Conservation (phyloP, 2,888 invertebrate genomes). For the Flexamia atlantica region DNA sequence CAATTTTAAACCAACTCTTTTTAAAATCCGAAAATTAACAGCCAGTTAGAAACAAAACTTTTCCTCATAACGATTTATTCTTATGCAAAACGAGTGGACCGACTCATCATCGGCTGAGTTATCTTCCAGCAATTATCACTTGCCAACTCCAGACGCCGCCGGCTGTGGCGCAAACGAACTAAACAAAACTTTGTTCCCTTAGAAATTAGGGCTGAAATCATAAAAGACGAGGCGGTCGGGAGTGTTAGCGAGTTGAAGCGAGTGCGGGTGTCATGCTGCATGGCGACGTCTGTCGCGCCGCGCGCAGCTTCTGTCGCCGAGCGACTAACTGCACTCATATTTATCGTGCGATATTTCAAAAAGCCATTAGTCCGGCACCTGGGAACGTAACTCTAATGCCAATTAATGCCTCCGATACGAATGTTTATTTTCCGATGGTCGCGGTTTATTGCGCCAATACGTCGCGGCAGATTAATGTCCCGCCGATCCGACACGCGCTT, state of each 20-base stretch:
- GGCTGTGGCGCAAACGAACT: constrained; percentile 6
- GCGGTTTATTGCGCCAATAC: constrained; percentile 49
- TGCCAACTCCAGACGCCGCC: constrained; percentile 14
- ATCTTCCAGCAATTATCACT: constrained; percentile 33
- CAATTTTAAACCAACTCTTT: no score
- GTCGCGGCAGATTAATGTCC: constrained; percentile 28
- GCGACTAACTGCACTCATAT: constrained; percentile 10
- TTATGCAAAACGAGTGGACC: constrained; percentile 16
- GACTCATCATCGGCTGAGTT: background rate
- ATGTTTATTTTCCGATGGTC: constrained; percentile 44
- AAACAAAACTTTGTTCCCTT: constrained; percentile 24
- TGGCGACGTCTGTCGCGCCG: background rate
- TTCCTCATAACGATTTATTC: constrained; percentile 3
- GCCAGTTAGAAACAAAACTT: background rate
- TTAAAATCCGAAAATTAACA: background rate
- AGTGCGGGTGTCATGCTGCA: background rate
- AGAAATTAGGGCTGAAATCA: constrained; percentile 15
- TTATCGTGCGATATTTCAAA: constrained; percentile 51
- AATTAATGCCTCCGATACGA: constrained; percentile 50
- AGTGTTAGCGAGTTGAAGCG: background rate
- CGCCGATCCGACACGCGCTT: constrained; percentile 32
- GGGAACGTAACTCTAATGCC: constrained; percentile 41
- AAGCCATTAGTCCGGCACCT: constrained; percentile 52
- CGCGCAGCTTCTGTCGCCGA: background rate
- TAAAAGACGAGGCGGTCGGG: constrained; percentile 22